A percentile compares a stretch with the other conserved stretches of the same genome.
phyloP scores from a whole-genome alignment of 2,113 vertebrate species.

The Gymnogyps californianus region DNA sequence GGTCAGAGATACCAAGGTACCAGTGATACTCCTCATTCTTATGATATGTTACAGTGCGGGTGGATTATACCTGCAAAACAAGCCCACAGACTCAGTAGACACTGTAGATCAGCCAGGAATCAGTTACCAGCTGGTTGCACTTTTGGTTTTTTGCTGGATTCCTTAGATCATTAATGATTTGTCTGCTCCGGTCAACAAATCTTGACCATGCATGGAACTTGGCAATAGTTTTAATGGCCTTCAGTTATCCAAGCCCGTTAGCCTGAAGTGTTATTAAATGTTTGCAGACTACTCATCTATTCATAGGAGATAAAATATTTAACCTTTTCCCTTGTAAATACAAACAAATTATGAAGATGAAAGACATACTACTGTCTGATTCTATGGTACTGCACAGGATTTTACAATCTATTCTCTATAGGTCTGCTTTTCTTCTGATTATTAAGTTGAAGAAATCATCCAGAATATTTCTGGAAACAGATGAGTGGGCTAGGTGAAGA shows the following conservation, averaged over 20 bases:
- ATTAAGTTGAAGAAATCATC: background rate
- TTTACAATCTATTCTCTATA: background rate
- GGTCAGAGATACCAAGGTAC: background rate
- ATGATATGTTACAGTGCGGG: rapidly evolving
- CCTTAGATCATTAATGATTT: slow-evolving; percentile 2
- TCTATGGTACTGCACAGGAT: background rate
- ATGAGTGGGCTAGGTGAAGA: background rate
- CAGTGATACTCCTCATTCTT: background rate
- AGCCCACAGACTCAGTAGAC: background rate
- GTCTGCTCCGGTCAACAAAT: background rate
- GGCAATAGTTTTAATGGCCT: background rate
- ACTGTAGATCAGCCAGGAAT: background rate
- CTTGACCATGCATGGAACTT: background rate
- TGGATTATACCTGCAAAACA: background rate
- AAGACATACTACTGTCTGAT: background rate
- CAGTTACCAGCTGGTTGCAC: background rate
- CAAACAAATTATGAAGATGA: background rate
- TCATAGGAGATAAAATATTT: background rate
- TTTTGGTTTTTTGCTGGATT: background rate
- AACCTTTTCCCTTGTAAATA: background rate
- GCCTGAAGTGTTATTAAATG: background rate
- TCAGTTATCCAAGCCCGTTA: background rate
- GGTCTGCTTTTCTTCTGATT: background rate
- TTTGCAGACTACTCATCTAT: background rate
- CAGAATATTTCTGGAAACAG: background rate